A percentile compares a stretch with the other conserved stretches of the same genome.
Evolutionary conservation across 2,113 vertebrate species (phyloP).

Genomic region (Tyto alba): DNA sequence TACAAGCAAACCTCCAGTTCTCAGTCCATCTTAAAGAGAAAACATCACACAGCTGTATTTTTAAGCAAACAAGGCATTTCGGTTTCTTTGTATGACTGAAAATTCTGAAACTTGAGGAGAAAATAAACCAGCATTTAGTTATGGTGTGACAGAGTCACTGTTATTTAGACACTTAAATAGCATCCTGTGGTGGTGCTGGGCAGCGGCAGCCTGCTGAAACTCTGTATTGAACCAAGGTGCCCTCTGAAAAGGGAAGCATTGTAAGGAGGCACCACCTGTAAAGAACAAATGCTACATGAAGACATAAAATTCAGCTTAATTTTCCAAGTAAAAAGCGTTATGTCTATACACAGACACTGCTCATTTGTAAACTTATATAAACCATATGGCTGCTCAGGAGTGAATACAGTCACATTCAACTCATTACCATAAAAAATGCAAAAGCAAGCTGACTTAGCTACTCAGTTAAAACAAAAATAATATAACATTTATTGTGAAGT

Average conservation of each 20-base stretch:
- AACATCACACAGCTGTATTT: neutral
- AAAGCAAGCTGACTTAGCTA: neutral
- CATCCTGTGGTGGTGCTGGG: neutral
- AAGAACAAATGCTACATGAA: neutral
- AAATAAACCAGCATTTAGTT: constrained; percentile 11
- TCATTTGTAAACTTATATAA: neutral
- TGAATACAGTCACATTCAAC: neutral
- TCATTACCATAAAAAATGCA: neutral
- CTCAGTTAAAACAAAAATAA: neutral
- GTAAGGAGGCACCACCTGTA: neutral
- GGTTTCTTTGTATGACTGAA: neutral
- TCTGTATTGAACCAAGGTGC: neutral
- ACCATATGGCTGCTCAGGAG: neutral
- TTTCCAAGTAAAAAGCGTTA: neutral
- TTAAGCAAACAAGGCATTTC: neutral
- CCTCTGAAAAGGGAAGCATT: neutral
- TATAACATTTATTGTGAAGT: neutral
- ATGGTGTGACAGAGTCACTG: neutral
- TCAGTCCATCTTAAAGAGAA: neutral
- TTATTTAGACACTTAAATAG: constrained; percentile 31
- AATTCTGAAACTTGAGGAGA: constrained; percentile 11
- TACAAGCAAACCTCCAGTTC: neutral
- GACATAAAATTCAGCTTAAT: neutral
- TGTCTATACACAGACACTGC: neutral
- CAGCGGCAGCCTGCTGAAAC: neutral